phyloP scores from a whole-genome alignment of 2,888 invertebrate genomes.

The Oscheius sp. region DNA sequence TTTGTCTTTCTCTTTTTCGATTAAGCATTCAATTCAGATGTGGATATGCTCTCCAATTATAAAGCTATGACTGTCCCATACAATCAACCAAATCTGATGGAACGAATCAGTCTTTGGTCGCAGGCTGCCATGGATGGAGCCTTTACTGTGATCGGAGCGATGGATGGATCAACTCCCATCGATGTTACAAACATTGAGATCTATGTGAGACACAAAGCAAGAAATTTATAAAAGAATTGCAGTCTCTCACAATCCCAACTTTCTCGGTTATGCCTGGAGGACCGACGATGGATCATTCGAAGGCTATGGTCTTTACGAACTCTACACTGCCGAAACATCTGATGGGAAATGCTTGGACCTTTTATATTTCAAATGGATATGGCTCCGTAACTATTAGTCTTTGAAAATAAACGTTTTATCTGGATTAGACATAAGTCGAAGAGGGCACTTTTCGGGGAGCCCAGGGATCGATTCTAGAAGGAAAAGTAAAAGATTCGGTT shows the following conservation, averaged over 20 bases:
- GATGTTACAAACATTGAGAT: background rate
- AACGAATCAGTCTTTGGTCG: too few species aligned
- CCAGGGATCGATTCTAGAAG: background rate
- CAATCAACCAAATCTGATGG: background rate
- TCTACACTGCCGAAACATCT: background rate
- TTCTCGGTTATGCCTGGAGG: background rate
- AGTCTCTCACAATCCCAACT: background rate
- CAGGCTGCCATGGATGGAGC: background rate
- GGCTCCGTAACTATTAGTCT: background rate
- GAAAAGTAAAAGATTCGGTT: background rate
- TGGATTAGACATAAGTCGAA: slow-evolving; percentile 14
- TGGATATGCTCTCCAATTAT: background rate
- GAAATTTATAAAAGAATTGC: background rate
- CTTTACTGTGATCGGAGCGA: background rate
- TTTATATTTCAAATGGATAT: background rate
- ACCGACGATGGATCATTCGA: background rate
- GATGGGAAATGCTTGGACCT: background rate
- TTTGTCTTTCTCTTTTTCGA: background rate
- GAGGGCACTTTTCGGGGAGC: background rate
- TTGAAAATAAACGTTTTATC: too few species aligned
- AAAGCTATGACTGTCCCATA: background rate
- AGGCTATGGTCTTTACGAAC: background rate
- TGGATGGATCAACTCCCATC: background rate
- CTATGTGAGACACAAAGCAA: background rate
- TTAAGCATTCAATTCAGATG: background rate